phyloP scores from a whole-genome alignment of 2,113 vertebrate genomes.

The Theristicus caerulescens region DNA sequence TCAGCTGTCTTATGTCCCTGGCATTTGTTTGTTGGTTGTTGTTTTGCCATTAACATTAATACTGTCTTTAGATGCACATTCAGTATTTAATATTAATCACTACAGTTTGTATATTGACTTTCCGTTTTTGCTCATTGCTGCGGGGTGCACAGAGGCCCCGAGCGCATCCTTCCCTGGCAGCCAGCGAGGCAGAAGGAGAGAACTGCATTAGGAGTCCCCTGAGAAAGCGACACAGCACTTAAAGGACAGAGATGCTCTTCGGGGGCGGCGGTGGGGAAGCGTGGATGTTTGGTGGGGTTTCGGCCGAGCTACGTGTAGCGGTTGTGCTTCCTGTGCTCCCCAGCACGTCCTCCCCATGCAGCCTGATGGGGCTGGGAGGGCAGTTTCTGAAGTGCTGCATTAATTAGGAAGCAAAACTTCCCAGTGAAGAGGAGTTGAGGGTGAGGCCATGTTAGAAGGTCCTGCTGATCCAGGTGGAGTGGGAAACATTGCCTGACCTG shows the following conservation, averaged over 20 bases:
- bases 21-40: neutral
- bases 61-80: neutral
- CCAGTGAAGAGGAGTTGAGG: fast-evolving
- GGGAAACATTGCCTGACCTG: fast-evolving
- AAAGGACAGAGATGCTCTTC: neutral
- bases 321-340: neutral
- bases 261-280: fast-evolving
- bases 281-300: neutral
- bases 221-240: constrained; percentile 5
- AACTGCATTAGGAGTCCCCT: constrained; percentile 50
- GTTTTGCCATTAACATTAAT: neutral
- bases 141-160: neutral
- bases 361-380: neutral
- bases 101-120: neutral
- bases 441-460: neutral
- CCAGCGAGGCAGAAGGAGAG: constrained; percentile 22
- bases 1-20: neutral
- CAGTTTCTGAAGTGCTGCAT: neutral
- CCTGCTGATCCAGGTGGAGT: neutral
- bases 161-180: neutral
- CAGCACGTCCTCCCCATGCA: fast-evolving
- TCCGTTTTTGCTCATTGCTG: neutral
- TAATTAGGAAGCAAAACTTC: neutral
- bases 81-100: constrained; percentile 12
- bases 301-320: neutral